A percentile compares a stretch with the other conserved stretches of the same genome.
These are phyloP conservation scores for Pandemis cinnamomeana DNA, from an alignment of 2,888 invertebrate genomes.

Conservation along the genomic window DNA sequence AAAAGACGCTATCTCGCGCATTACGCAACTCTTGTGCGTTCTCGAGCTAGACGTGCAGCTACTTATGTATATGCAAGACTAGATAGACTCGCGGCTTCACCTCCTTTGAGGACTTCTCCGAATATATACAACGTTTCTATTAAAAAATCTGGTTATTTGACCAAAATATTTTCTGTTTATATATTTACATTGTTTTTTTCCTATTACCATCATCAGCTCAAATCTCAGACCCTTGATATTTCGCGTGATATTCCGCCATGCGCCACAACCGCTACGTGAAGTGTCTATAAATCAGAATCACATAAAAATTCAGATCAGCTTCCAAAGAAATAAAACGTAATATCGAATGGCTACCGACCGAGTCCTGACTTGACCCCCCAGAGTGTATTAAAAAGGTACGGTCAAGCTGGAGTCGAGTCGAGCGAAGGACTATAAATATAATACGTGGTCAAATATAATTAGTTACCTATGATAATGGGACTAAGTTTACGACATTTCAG, in stretches of 20 bases:
- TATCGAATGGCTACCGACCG: conserved; percentile 13
- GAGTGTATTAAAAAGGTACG: conserved; percentile 26
- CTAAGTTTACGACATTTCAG: no score
- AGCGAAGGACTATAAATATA: not conserved
- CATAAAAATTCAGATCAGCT: conserved; percentile 34
- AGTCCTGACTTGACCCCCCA: conserved; percentile 28
- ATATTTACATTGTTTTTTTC: not conserved
- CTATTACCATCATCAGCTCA: not conserved
- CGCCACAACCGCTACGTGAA: conserved; percentile 2
- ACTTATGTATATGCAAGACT: no score
- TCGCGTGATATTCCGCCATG: not conserved
- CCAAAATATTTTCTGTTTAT: no score
- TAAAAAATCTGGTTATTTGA: no score
- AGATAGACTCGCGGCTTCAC: no score
- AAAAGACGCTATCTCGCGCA: no score
- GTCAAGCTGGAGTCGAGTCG: not conserved
- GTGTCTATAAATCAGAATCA: conserved; percentile 4
- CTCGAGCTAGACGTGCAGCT: no score
- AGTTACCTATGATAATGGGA: no score
- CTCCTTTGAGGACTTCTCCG: no score
- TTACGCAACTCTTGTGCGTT: no score
- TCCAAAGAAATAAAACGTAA: conserved; percentile 12
- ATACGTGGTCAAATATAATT: not conserved
- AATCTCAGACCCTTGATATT: not conserved
- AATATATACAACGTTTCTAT: no score